phyloP scores from a whole-genome alignment of 2,113 vertebrate genomes.

The Leptosomus discolor region DNA sequence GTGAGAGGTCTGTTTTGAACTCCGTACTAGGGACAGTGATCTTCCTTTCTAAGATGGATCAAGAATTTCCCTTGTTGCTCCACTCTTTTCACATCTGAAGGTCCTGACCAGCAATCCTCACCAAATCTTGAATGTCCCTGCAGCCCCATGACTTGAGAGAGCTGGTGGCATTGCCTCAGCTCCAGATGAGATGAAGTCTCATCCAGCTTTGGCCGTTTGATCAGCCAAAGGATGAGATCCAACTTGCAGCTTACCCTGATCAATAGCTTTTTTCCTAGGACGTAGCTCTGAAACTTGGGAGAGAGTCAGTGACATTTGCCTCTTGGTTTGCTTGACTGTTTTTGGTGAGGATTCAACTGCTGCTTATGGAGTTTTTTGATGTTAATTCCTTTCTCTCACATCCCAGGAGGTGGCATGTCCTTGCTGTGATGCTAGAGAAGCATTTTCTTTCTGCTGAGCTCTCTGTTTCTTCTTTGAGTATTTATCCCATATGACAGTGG shows the following conservation, averaged over 20 bases:
- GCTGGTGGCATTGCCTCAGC: neutral
- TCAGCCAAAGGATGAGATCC: neutral
- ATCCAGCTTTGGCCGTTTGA: neutral
- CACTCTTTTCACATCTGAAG: neutral
- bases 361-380: neutral
- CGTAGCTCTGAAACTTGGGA: neutral
- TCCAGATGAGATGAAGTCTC: neutral
- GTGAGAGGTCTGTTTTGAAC: neutral
- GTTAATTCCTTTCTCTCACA: neutral
- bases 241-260: neutral
- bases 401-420: neutral
- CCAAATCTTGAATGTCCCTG: neutral
- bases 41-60: neutral
- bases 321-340: neutral
- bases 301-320: neutral
- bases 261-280: neutral
- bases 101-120: neutral
- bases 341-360: neutral
- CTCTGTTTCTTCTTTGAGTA: neutral
- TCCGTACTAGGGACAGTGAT: neutral
- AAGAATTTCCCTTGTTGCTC: neutral
- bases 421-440: neutral
- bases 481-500: neutral
- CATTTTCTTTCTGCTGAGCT: neutral
- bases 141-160: neutral